Evolutionary conservation across 1,140 invertebrate species (phyloP).

Genomic region (Coenobita brevimanus): DNA sequence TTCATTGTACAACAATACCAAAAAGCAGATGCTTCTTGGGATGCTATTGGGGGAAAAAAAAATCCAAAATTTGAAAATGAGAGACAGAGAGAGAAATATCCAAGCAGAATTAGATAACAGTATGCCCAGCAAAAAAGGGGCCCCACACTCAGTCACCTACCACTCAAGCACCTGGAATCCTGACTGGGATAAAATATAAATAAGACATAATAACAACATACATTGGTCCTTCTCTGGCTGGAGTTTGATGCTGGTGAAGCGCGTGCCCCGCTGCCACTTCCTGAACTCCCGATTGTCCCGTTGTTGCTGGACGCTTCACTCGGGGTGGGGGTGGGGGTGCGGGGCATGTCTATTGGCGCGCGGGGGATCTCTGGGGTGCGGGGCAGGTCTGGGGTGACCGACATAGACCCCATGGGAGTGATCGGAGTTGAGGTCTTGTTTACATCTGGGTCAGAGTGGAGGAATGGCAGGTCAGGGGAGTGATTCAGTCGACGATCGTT

Average conservation of each 20-base stretch:
- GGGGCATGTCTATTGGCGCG: conserved; percentile 15
- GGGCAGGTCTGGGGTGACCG: conserved; percentile 41
- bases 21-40: too few relatives aligned
- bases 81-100: too few relatives aligned
- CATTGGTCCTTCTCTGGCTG: not conserved
- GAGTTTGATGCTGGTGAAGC: conserved; percentile 48
- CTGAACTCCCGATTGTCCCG: conserved; percentile 45
- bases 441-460: conserved; percentile 32
- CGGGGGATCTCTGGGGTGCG: conserved; percentile 11
- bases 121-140: too few relatives aligned
- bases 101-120: too few relatives aligned
- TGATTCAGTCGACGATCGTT: conserved; percentile 1
- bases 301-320: conserved; percentile 55
- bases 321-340: conserved; percentile 47
- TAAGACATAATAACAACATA: not conserved
- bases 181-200: too few relatives aligned
- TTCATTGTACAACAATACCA: too few relatives aligned
- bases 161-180: too few relatives aligned
- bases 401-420: conserved; percentile 37
- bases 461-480: too few relatives aligned
- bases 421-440: conserved; percentile 56
- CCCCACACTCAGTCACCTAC: too few relatives aligned
- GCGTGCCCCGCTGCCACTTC: conserved; percentile 33
- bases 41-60: too few relatives aligned
- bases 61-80: too few relatives aligned